phyloP scores from a whole-genome alignment of 92 coral and sea anemone species.

The Pocillopora grandis region DNA sequence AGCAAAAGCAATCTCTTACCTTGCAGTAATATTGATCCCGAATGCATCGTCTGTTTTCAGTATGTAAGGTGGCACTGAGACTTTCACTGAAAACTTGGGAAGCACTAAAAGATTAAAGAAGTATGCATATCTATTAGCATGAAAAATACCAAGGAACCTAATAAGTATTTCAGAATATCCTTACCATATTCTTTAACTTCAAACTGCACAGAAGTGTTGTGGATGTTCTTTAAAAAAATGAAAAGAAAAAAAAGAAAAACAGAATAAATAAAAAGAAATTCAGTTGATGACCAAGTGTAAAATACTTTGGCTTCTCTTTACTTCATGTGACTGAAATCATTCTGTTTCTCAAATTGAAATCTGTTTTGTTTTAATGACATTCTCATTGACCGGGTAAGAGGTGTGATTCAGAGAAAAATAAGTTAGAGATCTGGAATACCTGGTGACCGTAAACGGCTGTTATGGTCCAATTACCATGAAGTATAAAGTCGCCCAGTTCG shows the following conservation, averaged over 20 bases:
- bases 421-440: constrained; percentile 27
- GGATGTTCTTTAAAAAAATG: constrained; percentile 49
- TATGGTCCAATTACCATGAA: constrained; percentile 91
- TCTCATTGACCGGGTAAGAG: no score
- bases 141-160: neutral
- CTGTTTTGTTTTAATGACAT: no score
- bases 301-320: no score
- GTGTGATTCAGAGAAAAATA: no score
- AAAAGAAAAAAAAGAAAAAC: neutral
- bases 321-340: no score
- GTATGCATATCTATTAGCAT: neutral
- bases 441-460: constrained; percentile 84
- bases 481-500: constrained; percentile 60
- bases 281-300: no score
- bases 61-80: constrained; percentile 63
- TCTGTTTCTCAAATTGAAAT: no score
- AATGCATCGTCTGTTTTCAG: constrained; percentile 43
- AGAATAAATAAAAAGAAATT: neutral
- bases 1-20: constrained; percentile 32
- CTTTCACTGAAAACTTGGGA: constrained; percentile 85
- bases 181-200: constrained; percentile 94
- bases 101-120: constrained; percentile 57
- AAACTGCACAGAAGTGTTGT: constrained; percentile 87
- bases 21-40: constrained; percentile 34
- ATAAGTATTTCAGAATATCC: neutral